Conservation (phyloP, 2,113 vertebrate genomes). For the pig (Sus scrofa) region DNA sequence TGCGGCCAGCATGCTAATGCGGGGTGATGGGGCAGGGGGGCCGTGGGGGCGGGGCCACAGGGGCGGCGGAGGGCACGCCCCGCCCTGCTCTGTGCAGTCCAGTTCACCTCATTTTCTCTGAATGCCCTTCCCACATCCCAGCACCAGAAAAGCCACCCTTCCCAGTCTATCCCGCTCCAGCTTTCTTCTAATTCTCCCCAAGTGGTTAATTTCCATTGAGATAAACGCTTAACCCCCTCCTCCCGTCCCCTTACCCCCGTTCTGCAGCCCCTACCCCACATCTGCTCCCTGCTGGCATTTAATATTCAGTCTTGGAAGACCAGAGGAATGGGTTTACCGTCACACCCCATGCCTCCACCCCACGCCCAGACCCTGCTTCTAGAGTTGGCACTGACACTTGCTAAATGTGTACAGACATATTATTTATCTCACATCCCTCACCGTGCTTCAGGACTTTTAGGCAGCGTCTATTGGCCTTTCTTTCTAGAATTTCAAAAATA, state of each 20-base stretch:
- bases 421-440: constrained; percentile 31
- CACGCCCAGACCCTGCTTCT: neutral
- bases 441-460: neutral
- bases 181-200: neutral
- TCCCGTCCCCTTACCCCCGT: neutral
- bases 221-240: constrained; percentile 8
- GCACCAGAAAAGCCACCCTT: neutral
- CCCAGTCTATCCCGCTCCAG: neutral
- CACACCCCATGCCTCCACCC: neutral
- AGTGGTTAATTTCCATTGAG: constrained; percentile 63
- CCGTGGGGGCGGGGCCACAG: constrained; percentile 1
- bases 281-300: constrained; percentile 78
- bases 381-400: constrained; percentile 26
- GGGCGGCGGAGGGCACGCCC: constrained; percentile 20
- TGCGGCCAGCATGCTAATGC: constrained; percentile 75
- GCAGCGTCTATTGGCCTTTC: constrained; percentile 47
- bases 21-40: neutral
- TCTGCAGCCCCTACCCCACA: neutral
- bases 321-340: constrained; percentile 68
- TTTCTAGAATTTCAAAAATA: constrained; percentile 77
- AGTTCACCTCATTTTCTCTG: neutral
- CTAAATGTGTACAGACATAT: neutral
- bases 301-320: constrained; percentile 45
- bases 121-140: neutral
- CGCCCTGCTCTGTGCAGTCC: neutral